Percentiles rank a stretch among this genome's conserved stretches.
Evolutionary conservation across 2,113 vertebrate species (phyloP).

Genomic region (Hippocampus abdominalis): DNA sequence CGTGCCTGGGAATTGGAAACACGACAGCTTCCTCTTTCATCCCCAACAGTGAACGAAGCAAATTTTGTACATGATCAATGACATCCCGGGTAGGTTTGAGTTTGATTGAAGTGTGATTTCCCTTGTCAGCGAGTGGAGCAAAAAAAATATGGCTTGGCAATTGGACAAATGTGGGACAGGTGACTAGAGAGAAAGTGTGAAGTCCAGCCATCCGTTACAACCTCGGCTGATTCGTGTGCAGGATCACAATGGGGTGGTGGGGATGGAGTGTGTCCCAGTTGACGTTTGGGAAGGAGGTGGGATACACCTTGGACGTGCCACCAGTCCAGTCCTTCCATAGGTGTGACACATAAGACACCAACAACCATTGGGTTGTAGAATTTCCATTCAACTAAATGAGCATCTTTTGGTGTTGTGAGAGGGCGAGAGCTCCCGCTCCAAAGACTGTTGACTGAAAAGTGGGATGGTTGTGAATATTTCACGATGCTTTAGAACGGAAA

Average conservation of each 20-base stretch:
- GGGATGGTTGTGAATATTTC: neutral
- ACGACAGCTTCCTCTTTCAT: conserved; percentile 30
- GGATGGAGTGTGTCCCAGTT: neutral
- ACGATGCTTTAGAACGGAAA: neutral
- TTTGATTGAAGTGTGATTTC: neutral
- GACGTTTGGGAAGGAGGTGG: neutral
- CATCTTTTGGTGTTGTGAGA: neutral
- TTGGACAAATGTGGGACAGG: neutral
- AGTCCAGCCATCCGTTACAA: neutral
- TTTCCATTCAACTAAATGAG: neutral
- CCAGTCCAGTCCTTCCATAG: neutral
- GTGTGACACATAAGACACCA: neutral
- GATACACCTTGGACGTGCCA: neutral
- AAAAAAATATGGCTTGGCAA: neutral
- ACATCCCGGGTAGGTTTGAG: neutral
- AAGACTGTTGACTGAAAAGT: too few relatives aligned
- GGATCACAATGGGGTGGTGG: neutral
- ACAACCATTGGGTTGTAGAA: neutral
- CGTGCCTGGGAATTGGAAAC: conserved; percentile 19
- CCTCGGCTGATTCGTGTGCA: neutral
- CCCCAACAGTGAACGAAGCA: conserved; percentile 16
- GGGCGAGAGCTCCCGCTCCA: neutral
- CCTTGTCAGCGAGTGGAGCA: neutral
- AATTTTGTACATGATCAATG: neutral
- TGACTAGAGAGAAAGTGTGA: neutral